Evolutionary conservation across 2,113 vertebrate genomes (phyloP).

Genomic region (Oceanodroma tethys): DNA sequence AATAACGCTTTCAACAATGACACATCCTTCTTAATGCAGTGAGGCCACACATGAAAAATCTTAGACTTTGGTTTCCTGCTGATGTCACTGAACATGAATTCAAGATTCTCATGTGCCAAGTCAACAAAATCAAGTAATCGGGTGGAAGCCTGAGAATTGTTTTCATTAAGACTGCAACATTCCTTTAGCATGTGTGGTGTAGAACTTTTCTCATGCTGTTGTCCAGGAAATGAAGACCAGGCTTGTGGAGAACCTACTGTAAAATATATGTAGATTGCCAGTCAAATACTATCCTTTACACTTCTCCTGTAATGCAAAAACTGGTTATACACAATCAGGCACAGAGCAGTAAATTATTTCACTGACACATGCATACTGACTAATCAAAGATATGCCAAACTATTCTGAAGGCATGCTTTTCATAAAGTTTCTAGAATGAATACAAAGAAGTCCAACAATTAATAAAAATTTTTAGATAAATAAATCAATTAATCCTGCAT

Average conservation of each 20-base stretch:
- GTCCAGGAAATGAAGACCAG: neutral
- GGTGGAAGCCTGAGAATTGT: neutral
- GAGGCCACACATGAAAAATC: neutral
- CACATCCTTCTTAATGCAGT: neutral
- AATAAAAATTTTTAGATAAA: neutral
- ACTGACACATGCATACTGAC: neutral
- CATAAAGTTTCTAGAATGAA: neutral
- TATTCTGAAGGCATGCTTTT: neutral
- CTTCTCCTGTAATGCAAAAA: neutral
- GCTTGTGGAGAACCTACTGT: neutral
- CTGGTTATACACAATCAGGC: neutral
- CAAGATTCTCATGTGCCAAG: neutral
- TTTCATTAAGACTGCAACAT: neutral
- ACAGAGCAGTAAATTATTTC: neutral
- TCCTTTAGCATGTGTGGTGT: neutral
- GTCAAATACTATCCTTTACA: neutral
- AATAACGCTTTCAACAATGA: neutral
- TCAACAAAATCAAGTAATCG: constrained; percentile 34
- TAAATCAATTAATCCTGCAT: neutral
- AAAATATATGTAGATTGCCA: neutral
- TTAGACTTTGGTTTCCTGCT: constrained; percentile 4
- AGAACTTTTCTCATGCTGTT: neutral
- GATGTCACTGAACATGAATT: constrained; percentile 12
- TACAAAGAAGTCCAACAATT: neutral
- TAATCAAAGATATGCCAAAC: neutral